Evolutionary conservation across 2,113 vertebrate species (phyloP), one percentile per base, ranked within the genome.

Genomic region (Beaufortia kweichowensis): DNA sequence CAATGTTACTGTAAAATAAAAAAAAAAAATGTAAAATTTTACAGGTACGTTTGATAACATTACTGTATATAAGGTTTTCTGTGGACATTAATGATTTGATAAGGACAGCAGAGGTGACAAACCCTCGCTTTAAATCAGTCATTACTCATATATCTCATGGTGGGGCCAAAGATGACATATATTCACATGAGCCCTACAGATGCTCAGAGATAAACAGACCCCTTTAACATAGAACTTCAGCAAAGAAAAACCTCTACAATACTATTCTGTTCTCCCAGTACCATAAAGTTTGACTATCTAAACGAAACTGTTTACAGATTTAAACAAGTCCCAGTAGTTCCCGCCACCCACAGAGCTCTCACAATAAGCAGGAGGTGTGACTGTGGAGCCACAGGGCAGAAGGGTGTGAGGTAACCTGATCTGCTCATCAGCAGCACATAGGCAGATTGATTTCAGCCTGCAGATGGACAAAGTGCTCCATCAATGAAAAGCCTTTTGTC

Each of bases 401-500:
- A 77, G 23, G 63, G 62, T 15, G 14, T 81, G 78, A 75, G 1
- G 79, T 71, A 87, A 88, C 67, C 55, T 46, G 53, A 89, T 50
- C 41, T 70, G 53, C 76, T 74, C 15, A 26, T 60, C 21, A 41
- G 21, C 57, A 55, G 46, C 55, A 11, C 79, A 41, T 11, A 68
- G 78, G 79, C 79, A 78, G 72, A 83, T 85, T 84, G 75, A 86
- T 82, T 87, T 83, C 78, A 82, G 77, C 39, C 56, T 81, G 77
- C 89, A 90, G 87, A 89, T 88, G 87, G 88, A 85, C 61, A 48
- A 62, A 78, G 70, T 79, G 70, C 48, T 84, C 46, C 67, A 59
- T 85, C 81, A 79, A 83, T 82, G 74, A 65, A 71, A 46, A 48
- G 43, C 76, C 75, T 65, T 69, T 60, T 76, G 53, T 64, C 46